Base-by-base conservation (phyloP, 1,140 invertebrate species). In the Drosophila ironensis region DNA sequence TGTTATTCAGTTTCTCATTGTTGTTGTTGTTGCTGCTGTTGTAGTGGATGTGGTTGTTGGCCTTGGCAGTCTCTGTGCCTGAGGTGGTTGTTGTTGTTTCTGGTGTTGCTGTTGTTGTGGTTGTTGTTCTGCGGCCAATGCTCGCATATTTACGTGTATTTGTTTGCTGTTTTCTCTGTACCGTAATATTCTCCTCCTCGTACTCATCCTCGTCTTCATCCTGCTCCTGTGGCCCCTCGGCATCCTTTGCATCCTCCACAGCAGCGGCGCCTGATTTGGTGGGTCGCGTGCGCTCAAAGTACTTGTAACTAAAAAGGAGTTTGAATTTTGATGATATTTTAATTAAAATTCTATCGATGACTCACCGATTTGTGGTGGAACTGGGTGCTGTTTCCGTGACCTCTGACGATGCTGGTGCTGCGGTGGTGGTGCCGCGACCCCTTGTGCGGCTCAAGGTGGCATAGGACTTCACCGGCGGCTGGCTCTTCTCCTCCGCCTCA, bases 81-180 rank as follows among this genome's bases (percentile, higher is more conserved):
- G 90, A 90, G 8, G 87, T 90, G 42, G 90, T 70, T 82, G 89
- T 88, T 16, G 74, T 42, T 40, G 68, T 44, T 66, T 78, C 56
- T 76, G 77, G 60, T 76, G 51, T 57, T 84, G 78, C 87, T 35
- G 76, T 78, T 44, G 68, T 76, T 33, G 77, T 71, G 37, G 73
- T 87, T 53, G 67, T 74, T 72, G 67, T 76, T 68, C 74, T 86
- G 61, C 88, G 88, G 52, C 75, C 84, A 64, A 89, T 84, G 66
- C 71, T 89, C 57, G 80, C 76, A 35, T 90, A 90, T 54, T 72
- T 90, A 71, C 69, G 71, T 76, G 69, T 89, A 7, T 69, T 78
- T 44, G 67, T 72, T 57, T 71, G 73, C 60, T 75, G 71, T 53
- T 69, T 88, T 80, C 51, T 75, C 61, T 81, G 77, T 87, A 89